Evolutionary conservation across 2,888 invertebrate genomes (phyloP), one percentile per base, ranked within the genome.

Genomic region (Copidosoma aretas): DNA sequence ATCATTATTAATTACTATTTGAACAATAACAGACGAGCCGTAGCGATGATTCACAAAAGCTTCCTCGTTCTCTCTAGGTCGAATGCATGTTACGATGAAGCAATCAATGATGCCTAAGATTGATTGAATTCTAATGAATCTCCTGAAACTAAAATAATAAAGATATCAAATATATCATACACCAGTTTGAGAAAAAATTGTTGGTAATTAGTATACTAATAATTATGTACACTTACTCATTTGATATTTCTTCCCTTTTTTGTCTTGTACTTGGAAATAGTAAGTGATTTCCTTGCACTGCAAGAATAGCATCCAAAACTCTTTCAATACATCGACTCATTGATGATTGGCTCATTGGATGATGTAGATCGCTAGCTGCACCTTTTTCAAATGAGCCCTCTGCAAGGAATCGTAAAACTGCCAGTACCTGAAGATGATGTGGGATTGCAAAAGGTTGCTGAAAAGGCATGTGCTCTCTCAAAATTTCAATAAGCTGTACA

Each of bases 361-460:
- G 57, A 57, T 32, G 4, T n/a, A 32, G 25, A 57, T 57, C 57
- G 12, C 17, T 15, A 32, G 25, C 14, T 19, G 57, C 17, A 19
- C 57, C 39, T 32, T 24, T 57, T 57, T 32, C 15, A 17, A 15
- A 57, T 15, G 57, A 25, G 17, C 57, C 57, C 17, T 57, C 57
- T 25, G 57, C 57, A 32, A 57, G 17, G 8, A 57, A 57, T 24
- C 57, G 57, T 32, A 57, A 8, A 57, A 57, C 57, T 25, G 10
- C 39, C 15, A 57, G 17, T 32, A 57, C n/a, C 25, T 57, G 57
- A 15, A 57, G 17, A 32, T 57, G 57, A n/a, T 15, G 32, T 32
- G 57, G 57, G 10, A 57, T 57, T 15, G 32, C 57, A 15, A 14
- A 21, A 22, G 14, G 4, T 15, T 22, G 54, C 22, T 54, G 24